These are phyloP conservation scores for Hylaeus anthracinus DNA, from an alignment of 1,140 invertebrate genomes.

Conservation along the genomic window DNA sequence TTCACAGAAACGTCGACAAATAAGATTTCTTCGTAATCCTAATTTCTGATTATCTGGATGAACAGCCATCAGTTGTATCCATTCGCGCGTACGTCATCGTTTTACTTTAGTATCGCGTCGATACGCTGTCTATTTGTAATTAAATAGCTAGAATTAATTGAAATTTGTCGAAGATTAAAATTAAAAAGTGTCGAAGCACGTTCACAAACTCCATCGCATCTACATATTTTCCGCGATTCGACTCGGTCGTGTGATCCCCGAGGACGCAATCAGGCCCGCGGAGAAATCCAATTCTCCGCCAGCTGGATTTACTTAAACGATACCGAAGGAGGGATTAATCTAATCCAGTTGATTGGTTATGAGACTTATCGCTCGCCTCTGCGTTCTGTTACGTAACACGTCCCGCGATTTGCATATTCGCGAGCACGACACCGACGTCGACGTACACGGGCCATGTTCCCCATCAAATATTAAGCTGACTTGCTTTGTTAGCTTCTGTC, in stretches of 20 bases:
- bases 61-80: too few relatives aligned
- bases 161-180: neutral
- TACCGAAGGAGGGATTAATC: slow-evolving; percentile 54
- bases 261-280: neutral
- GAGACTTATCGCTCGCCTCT: slow-evolving; percentile 56
- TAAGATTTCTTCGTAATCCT: slow-evolving; percentile 35
- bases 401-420: slow-evolving; percentile 54
- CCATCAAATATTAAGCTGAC: slow-evolving; percentile 25
- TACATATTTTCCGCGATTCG: slow-evolving; percentile 18
- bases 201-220: too few relatives aligned
- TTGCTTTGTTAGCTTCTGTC: slow-evolving; percentile 9
- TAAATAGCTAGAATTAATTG: neutral
- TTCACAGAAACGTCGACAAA: slow-evolving; percentile 36
- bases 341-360: slow-evolving; percentile 58
- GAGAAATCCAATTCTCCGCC: slow-evolving; percentile 31
- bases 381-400: slow-evolving; percentile 46
- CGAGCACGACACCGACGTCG: slow-evolving; percentile 4
- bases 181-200: neutral
- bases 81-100: too few relatives aligned
- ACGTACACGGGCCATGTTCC: slow-evolving; percentile 41
- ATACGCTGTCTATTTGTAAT: too few relatives aligned
- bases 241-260: slow-evolving; percentile 27
- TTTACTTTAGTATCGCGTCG: too few relatives aligned
- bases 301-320: slow-evolving; percentile 60
- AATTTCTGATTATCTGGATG: slow-evolving; percentile 7